phyloP scores from a whole-genome alignment of 1,140 invertebrate species.

The Leptopilina clavipes region DNA sequence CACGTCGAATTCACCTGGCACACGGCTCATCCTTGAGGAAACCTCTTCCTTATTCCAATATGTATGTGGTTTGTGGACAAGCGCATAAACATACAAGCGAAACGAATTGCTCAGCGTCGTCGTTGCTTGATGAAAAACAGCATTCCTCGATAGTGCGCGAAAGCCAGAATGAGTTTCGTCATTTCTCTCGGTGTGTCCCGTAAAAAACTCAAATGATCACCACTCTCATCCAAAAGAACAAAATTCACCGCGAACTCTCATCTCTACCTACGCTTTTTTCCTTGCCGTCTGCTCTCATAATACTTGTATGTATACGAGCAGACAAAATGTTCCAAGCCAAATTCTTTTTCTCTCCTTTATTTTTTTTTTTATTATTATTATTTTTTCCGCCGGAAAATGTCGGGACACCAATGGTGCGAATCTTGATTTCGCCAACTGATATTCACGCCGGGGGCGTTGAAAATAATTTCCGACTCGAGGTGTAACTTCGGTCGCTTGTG shows the following conservation, averaged over 20 bases:
- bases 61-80: conserved; percentile 21
- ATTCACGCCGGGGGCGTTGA: conserved; percentile 20
- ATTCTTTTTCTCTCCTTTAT: conserved; percentile 2
- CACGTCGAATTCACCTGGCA: conserved; percentile 1
- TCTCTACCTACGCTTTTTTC: conserved; percentile 25
- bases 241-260: conserved; percentile 33
- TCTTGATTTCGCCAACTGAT: conserved; percentile 32
- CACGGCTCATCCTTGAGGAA: conserved; percentile 8
- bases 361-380: neutral
- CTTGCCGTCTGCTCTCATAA: neutral
- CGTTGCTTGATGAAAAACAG: conserved; percentile 18
- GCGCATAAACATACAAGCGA: conserved; percentile 10
- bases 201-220: conserved; percentile 28
- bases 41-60: conserved; percentile 11
- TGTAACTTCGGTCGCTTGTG: conserved; percentile 22
- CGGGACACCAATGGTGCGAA: neutral
- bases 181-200: conserved; percentile 28
- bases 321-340: neutral
- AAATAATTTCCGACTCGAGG: conserved; percentile 32
- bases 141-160: conserved; percentile 31
- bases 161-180: conserved; percentile 42
- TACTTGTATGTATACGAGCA: too few species aligned
- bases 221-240: conserved; percentile 21
- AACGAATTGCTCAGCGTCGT: conserved; percentile 28
- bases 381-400: conserved; percentile 23